phyloP scores from a whole-genome alignment of 2,888 invertebrate species.

The Formica aserva region DNA sequence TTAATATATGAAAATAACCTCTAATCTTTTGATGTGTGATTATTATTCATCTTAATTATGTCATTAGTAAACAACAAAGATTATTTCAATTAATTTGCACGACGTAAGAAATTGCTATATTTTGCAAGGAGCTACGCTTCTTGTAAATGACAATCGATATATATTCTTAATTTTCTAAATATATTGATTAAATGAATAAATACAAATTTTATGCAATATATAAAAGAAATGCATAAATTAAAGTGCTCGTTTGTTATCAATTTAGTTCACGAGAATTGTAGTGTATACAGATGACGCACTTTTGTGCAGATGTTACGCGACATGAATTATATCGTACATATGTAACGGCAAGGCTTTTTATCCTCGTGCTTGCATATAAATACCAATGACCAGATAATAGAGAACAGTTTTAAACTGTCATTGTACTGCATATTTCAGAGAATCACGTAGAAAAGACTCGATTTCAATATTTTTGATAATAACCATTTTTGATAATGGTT shows the following conservation, averaged over 20 bases:
- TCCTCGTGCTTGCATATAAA: slow-evolving; percentile 23
- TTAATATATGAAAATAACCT: background rate
- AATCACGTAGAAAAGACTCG: background rate
- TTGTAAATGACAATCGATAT: background rate
- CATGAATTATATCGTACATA: slow-evolving; percentile 10
- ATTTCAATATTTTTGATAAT: slow-evolving; percentile 20
- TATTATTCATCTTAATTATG: background rate
- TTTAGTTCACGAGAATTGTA: slow-evolving; percentile 4
- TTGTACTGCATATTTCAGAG: slow-evolving; percentile 21
- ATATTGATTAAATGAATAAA: background rate
- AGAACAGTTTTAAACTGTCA: slow-evolving; percentile 14
- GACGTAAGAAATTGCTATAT: background rate
- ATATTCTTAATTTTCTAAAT: background rate
- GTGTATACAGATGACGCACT: slow-evolving; percentile 30
- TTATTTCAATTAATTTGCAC: background rate
- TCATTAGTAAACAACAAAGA: background rate
- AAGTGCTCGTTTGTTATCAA: slow-evolving; percentile 31
- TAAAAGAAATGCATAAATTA: background rate
- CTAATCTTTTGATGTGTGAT: background rate
- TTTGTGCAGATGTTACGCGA: slow-evolving; percentile 33
- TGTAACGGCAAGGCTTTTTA: slow-evolving; percentile 16
- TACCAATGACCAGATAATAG: slow-evolving; percentile 16
- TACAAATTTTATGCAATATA: slow-evolving; percentile 8
- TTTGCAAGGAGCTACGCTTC: background rate
- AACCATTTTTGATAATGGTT: background rate